phyloP scores from a whole-genome alignment of 2,888 invertebrate genomes.

The Pandemis cinnamomeana region DNA sequence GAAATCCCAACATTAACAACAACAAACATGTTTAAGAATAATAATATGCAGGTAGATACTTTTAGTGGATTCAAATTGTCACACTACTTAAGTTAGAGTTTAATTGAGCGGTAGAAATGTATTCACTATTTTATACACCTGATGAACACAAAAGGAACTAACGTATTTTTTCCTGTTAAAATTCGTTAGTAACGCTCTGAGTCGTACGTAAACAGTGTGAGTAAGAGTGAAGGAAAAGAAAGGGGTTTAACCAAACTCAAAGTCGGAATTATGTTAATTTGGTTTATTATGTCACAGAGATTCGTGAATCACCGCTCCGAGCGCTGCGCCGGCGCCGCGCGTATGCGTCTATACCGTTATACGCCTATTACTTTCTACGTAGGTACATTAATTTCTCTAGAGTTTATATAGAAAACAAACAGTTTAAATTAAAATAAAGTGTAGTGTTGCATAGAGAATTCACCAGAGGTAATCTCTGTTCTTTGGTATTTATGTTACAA shows the following conservation, averaged over 20 bases:
- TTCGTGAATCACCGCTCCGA: slow-evolving; percentile 77
- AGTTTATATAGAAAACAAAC: slow-evolving; percentile 1
- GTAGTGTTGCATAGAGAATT: background rate
- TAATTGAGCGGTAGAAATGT: background rate
- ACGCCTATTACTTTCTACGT: slow-evolving; percentile 75
- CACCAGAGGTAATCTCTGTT: too few relatives aligned
- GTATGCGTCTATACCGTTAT: slow-evolving; percentile 71
- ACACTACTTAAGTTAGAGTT: background rate
- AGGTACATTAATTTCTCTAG: slow-evolving; percentile 51
- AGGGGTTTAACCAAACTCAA: slow-evolving; percentile 64
- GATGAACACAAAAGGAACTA: background rate
- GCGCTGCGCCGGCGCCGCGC: slow-evolving; percentile 49
- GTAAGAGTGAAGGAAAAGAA: slow-evolving; percentile 66
- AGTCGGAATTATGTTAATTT: slow-evolving; percentile 76
- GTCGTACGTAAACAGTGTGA: slow-evolving; percentile 45
- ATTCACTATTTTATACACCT: background rate
- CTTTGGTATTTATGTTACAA: too few relatives aligned
- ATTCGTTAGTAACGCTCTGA: slow-evolving; percentile 29
- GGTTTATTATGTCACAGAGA: slow-evolving; percentile 81
- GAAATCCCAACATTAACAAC: too few relatives aligned
- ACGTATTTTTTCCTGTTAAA: slow-evolving; percentile 36
- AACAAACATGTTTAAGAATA: too few relatives aligned
- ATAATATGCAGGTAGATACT: background rate
- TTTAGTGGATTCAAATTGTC: background rate
- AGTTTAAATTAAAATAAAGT: background rate